Evolutionary conservation across 2,113 vertebrate genomes (phyloP), one percentile per base, ranked within the genome.

Genomic region (Narcine bancroftii): DNA sequence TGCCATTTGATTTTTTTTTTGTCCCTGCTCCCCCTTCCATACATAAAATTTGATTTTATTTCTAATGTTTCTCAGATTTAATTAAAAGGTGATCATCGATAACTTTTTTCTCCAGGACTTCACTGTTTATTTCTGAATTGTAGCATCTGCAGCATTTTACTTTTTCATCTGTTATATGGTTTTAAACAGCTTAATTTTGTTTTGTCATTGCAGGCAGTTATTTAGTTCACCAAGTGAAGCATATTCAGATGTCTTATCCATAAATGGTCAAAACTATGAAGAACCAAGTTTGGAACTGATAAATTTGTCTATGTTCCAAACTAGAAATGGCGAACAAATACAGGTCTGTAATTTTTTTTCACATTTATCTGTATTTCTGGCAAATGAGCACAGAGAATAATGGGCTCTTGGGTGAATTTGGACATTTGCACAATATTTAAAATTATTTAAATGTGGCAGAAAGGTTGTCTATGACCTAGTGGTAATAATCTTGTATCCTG

Each of bases 211-310:
- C 89, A 91, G 89, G 89, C 63, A 91, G 63, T 69, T 45, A 47
- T 69, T 91, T 91, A 69, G 26, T 69, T 45, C 89, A 45, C 2
- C 63, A 69, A 91, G 11, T 66, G 63, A 91, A 69, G 36, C 89
- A 66, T 91, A 36, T 69, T 66, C 89, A 71, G 24, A 45, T 69
- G 26, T 39, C 45, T 91, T 69, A 69, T 65, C 89, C 39, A 71
- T 91, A 24, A 91, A 91, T 47, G 89, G 65, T 69, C 89, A 91
- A 69, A 91, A 69, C 89, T 91, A 71, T 69, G 89, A 91, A 26
- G 60, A 71, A 3, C 13, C 89, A 69, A 91, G 63, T 47, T 91
- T 91, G 39, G 89, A 91, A 47, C 65, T 65, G 42, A 17, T 83
- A 83, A 83, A 83, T 53, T 33, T 83, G 47, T 53, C 45, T 50